Evolutionary conservation across 2,113 vertebrate genomes (phyloP).

Genomic region (Actinemys pallida): DNA sequence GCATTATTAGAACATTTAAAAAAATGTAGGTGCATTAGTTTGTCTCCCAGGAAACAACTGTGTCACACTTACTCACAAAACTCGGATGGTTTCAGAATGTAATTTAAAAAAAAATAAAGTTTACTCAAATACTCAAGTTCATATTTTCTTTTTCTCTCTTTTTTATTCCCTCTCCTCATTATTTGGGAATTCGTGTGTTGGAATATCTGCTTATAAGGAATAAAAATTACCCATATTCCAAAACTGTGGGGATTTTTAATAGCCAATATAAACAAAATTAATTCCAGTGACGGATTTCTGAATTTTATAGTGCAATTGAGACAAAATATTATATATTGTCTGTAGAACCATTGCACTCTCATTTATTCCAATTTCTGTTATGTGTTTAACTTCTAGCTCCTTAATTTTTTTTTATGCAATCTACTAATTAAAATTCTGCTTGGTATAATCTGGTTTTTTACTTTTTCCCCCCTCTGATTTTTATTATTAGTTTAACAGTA

Average conservation of each 20-base stretch:
- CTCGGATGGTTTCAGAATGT: not conserved
- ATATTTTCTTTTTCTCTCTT: fast-evolving
- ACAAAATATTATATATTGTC: constrained; percentile 4
- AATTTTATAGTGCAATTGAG: constrained; percentile 43
- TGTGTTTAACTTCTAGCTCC: not conserved
- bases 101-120: not conserved
- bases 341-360: constrained; percentile 10
- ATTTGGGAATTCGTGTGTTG: not conserved
- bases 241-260: constrained; percentile 17
- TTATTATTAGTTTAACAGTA: not conserved
- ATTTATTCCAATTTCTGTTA: constrained; percentile 40
- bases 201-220: constrained; percentile 3
- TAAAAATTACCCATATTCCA: constrained; percentile 27
- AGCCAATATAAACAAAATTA: constrained; percentile 57
- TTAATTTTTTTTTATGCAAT: constrained; percentile 25
- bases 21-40: not conserved
- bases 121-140: fast-evolving
- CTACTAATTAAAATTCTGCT: constrained; percentile 1
- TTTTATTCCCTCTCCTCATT: not conserved
- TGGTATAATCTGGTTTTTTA: not conserved
- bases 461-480: constrained; percentile 25
- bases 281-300: constrained; percentile 47
- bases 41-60: not conserved
- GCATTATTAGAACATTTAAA: not conserved
- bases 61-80: not conserved